Conservation (phyloP, 2,113 vertebrate species). For the Callorhinus ursinus region DNA sequence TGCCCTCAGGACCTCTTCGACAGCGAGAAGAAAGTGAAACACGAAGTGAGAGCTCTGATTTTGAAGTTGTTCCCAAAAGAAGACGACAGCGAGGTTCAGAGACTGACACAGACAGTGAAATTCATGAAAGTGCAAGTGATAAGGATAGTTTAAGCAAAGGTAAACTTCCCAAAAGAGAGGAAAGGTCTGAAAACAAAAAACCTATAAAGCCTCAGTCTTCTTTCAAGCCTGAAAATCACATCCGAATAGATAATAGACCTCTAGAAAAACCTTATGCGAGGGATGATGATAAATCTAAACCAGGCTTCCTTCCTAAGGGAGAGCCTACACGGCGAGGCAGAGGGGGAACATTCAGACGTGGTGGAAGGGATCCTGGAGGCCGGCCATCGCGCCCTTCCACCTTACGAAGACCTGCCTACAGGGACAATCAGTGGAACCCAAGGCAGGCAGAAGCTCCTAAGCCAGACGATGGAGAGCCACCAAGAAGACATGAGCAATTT, state of each 20-base stretch:
- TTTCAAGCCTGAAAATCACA: constrained; percentile 86
- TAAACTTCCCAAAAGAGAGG: constrained; percentile 88
- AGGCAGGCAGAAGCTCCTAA: constrained; percentile 91
- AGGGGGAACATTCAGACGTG: constrained; percentile 93
- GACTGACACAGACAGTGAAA: constrained; percentile 98
- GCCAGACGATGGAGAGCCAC: constrained; percentile 85
- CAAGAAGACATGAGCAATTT: constrained; percentile 86
- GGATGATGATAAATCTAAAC: constrained; percentile 92
- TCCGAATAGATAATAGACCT: constrained; percentile 84
- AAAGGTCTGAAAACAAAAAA: constrained; percentile 86
- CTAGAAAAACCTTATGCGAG: constrained; percentile 85
- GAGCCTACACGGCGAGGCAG: constrained; percentile 95
- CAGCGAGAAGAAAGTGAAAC: constrained; percentile 98
- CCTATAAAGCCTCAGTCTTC: constrained; percentile 80
- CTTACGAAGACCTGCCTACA: constrained; percentile 88
- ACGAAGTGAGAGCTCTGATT: constrained; percentile 98
- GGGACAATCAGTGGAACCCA: constrained; percentile 96
- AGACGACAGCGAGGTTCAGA: constrained; percentile 94
- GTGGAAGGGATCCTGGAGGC: constrained; percentile 89
- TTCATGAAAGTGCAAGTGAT: constrained; percentile 96
- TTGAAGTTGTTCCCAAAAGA: constrained; percentile 96
- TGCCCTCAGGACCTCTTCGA: constrained; percentile 86
- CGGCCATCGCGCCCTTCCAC: constrained; percentile 91
- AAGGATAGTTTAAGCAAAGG: constrained; percentile 94
- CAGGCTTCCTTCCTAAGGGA: constrained; percentile 97